These are phyloP conservation scores for Gisinianus flammeolus DNA, from an alignment of 2,888 invertebrate species.

Conservation along the genomic window DNA sequence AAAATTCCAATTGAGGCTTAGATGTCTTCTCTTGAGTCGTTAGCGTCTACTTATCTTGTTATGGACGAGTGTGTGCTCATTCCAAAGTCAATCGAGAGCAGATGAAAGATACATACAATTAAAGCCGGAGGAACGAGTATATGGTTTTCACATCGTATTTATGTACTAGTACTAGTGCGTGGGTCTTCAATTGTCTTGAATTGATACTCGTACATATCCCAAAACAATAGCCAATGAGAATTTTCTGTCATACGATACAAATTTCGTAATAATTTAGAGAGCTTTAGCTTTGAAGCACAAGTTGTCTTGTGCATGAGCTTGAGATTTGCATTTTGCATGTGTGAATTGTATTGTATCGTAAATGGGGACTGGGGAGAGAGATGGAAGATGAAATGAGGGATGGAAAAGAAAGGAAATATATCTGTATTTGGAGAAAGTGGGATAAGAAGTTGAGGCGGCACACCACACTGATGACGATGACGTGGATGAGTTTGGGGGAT, in stretches of 20 bases:
- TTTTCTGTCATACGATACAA: too few species aligned
- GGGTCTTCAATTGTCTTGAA: too few species aligned
- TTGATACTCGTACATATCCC: too few species aligned
- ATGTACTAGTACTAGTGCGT: too few species aligned
- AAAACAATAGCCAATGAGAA: too few species aligned
- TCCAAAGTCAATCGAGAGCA: slow-evolving; percentile 1
- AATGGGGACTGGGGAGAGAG: not conserved
- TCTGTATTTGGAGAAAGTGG: not conserved
- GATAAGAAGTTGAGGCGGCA: not conserved
- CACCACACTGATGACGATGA: not conserved
- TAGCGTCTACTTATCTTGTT: not conserved
- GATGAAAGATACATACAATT: not conserved
- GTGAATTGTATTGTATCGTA: not conserved
- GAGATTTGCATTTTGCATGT: not conserved
- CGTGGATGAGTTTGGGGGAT: slow-evolving; percentile 1
- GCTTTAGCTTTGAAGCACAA: too few species aligned
- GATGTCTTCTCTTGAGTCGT: not conserved
- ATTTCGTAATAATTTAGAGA: too few species aligned
- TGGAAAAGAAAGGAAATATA: not conserved
- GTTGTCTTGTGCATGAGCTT: not conserved
- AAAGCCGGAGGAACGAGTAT: not conserved
- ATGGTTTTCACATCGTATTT: too few species aligned
- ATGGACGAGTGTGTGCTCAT: not conserved
- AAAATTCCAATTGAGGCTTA: slow-evolving; percentile 6
- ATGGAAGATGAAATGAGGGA: not conserved